Percentiles rank a stretch among this genome's conserved stretches.
Conservation (phyloP, 2,113 vertebrate species). For the Saimiri boliviensis region DNA sequence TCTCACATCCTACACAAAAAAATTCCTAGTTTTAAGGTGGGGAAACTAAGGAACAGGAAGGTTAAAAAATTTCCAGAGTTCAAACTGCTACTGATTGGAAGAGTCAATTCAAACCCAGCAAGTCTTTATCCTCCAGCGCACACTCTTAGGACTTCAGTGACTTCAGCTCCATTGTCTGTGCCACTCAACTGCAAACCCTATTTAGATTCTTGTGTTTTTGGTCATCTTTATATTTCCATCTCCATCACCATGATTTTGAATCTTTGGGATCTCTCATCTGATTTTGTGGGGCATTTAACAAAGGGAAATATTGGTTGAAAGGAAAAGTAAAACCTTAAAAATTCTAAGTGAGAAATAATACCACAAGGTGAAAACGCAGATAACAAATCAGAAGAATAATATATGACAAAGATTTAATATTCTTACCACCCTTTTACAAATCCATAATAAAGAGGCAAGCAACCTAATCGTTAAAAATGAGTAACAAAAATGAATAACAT, state of each 20-base stretch:
- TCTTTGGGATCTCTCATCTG: background rate
- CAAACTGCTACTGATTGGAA: background rate
- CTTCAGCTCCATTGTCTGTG: background rate
- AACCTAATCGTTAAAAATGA: background rate
- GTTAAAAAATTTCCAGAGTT: background rate
- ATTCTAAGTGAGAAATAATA: background rate
- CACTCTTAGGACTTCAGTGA: background rate
- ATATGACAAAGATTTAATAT: background rate
- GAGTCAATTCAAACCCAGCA: background rate
- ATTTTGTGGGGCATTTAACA: background rate
- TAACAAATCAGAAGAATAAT: background rate
- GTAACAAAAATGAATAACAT: background rate
- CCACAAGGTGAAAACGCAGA: background rate
- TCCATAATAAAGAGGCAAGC: background rate
- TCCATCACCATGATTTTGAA: background rate
- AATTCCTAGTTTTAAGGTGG: background rate
- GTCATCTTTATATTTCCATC: background rate
- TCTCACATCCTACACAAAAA: background rate
- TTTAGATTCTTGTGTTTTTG: background rate
- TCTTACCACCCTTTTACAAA: background rate
- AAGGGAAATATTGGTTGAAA: background rate
- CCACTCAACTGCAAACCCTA: background rate
- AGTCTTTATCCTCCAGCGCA: fast-evolving
- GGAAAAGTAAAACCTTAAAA: background rate
- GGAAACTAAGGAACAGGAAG: background rate